Evolutionary conservation across 2,113 vertebrate genomes (phyloP).

Genomic region (Pogona vitticeps): DNA sequence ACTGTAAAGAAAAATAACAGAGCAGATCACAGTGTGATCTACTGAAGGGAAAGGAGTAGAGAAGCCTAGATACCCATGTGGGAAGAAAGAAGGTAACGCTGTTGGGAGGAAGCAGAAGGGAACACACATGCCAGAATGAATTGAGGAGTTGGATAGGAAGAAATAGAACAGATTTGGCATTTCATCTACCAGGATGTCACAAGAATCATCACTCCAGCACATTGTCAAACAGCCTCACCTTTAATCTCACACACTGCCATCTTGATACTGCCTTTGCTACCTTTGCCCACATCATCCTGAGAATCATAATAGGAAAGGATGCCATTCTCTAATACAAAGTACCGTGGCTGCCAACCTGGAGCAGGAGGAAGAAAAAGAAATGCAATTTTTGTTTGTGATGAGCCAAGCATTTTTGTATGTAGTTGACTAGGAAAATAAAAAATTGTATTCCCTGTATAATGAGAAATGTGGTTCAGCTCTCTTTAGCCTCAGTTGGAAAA

Average conservation of each 20-base stretch:
- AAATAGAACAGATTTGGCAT: neutral
- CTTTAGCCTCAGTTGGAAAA: neutral
- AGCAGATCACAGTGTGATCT: too few relatives aligned
- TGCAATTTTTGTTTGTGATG: neutral
- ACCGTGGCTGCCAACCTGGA: slow-evolving; percentile 67
- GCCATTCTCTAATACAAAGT: slow-evolving; percentile 64
- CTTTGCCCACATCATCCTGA: slow-evolving; percentile 64
- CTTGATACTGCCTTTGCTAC: slow-evolving; percentile 66
- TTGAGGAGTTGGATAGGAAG: neutral
- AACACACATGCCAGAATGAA: neutral
- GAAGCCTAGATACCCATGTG: neutral
- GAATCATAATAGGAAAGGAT: slow-evolving; percentile 68
- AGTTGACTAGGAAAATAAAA: neutral
- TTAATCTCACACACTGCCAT: slow-evolving; percentile 69
- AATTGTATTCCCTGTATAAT: too few relatives aligned
- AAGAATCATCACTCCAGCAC: neutral
- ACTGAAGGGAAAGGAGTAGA: neutral
- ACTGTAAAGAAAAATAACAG: neutral
- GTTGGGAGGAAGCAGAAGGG: neutral
- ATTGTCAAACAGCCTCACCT: slow-evolving; percentile 28
- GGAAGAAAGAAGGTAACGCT: neutral
- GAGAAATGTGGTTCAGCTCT: neutral
- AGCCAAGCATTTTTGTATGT: neutral
- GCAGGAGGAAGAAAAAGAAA: neutral
- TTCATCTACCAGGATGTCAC: neutral